Evolutionary conservation across 2,888 invertebrate species (phyloP), one percentile per base, ranked within the genome.

Genomic region (Globia sparganii): DNA sequence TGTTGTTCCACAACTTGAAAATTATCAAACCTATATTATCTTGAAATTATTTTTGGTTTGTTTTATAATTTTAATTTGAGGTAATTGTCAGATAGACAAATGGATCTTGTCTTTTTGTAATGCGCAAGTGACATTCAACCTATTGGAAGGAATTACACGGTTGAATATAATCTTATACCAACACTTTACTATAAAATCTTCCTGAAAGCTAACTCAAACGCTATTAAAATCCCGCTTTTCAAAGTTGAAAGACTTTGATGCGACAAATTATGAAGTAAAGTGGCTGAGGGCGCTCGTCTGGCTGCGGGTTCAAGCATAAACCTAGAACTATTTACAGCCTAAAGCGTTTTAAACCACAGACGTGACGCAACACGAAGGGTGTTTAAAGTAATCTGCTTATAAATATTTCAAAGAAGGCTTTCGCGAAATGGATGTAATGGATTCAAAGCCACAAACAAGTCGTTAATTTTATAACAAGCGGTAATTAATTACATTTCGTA

Each of bases 371-470:
- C 65, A 46, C 25, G 43, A 70, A 53, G 75, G 53, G 43, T 58
- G 59, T 34, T 40, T 59, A 31, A 49, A 64, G 72, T 31, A 43
- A 65, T 40, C n/a, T 43, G 65, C 43, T 83, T 83, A 71, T 53
- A 70, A 84, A 62, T 69, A 74, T 40, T 34, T 59, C 67, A 81
- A 82, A 82, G 28, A 65, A 75, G 53, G 37, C 58, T 81, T 75
- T 69, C 18, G 15, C n/a, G 25, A 53, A 68, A 46, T 67, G 31
- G 31, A 59, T 34, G 25, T 66, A 56, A n/a, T 53, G 37, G 6
- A 59, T 68, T 59, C 64, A 49, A 67, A 74, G 28, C 49, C 68
- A 61, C 71, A 81, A 59, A 75, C 75, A 75, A 61, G 4, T 61
- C 21, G 18, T 18, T 37, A 15, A 71, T 64, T 61, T 67, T 56